These are phyloP conservation scores for Dinocampus coccinellae DNA, from an alignment of 2,888 invertebrate species.

Conservation along the genomic window DNA sequence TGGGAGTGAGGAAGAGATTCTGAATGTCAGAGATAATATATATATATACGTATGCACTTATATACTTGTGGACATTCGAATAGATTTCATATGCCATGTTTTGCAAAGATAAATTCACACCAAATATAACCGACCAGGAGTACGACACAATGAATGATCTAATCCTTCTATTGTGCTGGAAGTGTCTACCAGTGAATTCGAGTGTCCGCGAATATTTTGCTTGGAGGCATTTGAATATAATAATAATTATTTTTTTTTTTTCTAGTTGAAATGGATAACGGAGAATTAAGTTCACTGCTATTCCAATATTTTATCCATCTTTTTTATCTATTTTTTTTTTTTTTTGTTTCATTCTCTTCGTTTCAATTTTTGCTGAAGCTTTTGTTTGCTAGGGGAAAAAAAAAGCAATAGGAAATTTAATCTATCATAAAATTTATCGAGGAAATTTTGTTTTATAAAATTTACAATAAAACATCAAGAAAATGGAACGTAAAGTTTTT, in stretches of 20 bases:
- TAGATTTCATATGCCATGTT: constrained; percentile 44
- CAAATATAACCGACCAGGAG: constrained; percentile 17
- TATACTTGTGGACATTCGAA: constrained; percentile 15
- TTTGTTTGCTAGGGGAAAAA: not conserved
- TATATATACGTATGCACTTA: not conserved
- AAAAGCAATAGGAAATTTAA: not conserved
- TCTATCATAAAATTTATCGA: not conserved
- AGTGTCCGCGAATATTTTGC: constrained; percentile 28
- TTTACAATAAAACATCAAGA: not conserved
- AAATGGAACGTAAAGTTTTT: not conserved
- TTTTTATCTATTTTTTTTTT: not conserved
- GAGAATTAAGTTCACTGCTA: not conserved
- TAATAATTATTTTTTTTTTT: no score
- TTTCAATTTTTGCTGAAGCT: not conserved
- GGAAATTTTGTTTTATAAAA: not conserved
- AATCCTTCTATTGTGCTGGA: constrained; percentile 44
- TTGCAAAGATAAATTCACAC: constrained; percentile 39
- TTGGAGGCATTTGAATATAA: not conserved
- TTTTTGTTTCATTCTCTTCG: not conserved
- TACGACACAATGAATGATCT: constrained; percentile 42
- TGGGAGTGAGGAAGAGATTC: no score
- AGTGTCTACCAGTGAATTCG: not conserved
- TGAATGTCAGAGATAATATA: no score
- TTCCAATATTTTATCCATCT: no score
- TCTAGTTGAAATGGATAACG: not conserved